Conservation (phyloP, 2,888 invertebrate species). For the Lochmaea capreae region DNA sequence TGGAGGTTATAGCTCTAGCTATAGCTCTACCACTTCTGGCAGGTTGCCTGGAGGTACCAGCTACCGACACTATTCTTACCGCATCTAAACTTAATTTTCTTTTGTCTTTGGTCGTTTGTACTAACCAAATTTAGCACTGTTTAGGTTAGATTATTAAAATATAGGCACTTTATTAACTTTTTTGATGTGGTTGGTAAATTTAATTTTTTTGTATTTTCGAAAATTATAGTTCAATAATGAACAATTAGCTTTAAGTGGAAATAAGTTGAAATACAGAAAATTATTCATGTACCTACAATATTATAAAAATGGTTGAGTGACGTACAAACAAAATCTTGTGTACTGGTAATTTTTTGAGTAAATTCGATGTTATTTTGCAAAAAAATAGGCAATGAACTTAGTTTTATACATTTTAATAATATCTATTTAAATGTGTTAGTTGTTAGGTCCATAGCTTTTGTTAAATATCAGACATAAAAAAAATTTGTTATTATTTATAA, state of each 20-base stretch:
- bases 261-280: too few species aligned
- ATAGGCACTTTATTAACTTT: neutral
- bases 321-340: neutral
- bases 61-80: slow-evolving; percentile 89
- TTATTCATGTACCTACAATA: too few species aligned
- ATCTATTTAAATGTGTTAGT: neutral
- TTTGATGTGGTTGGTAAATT: neutral
- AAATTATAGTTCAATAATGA: neutral
- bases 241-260: too few species aligned
- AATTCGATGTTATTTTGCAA: neutral
- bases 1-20: slow-evolving; percentile 82
- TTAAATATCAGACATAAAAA: neutral
- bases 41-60: slow-evolving; percentile 84
- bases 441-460: neutral
- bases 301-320: slow-evolving; percentile 16
- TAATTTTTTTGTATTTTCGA: too few species aligned
- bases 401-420: neutral
- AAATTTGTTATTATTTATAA: slow-evolving; percentile 17
- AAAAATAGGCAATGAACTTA: neutral
- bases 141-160: neutral
- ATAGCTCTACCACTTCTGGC: slow-evolving; percentile 82
- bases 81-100: slow-evolving; percentile 72
- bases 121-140: neutral
- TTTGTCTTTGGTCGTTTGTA: too few species aligned
- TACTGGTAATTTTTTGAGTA: neutral